These are phyloP conservation scores for Catharus ustulatus DNA, from an alignment of 2,797 vertebrate species.

Conservation along the genomic window DNA sequence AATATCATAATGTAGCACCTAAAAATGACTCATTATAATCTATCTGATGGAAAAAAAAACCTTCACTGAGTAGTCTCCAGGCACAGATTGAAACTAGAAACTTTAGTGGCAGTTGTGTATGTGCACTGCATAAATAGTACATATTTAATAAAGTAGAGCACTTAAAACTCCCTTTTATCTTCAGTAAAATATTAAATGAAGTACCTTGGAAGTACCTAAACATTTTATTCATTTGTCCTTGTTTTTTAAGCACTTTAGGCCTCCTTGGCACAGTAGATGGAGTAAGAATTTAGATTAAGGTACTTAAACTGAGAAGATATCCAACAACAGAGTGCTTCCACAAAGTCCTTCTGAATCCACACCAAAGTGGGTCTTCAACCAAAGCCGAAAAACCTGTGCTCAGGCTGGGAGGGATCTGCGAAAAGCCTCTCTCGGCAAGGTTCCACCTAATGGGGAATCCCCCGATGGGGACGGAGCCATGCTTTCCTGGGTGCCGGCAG, in stretches of 20 bases:
- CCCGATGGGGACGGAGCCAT: accelerated
- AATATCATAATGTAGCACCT: background rate
- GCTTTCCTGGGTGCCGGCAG: too few relatives aligned
- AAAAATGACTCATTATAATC: constrained; percentile 18
- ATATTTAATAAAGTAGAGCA: background rate
- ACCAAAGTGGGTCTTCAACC: background rate
- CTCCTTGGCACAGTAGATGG: background rate
- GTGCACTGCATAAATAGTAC: constrained; percentile 8
- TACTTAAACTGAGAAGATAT: background rate
- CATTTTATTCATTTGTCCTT: constrained; percentile 16
- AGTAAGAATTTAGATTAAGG: background rate
- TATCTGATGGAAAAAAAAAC: background rate
- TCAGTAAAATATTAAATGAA: background rate
- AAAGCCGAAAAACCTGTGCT: background rate
- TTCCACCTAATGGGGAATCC: background rate
- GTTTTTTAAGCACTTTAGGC: background rate
- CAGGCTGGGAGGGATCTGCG: background rate
- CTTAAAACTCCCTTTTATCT: background rate
- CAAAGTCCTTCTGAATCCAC: background rate
- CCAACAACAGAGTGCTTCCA: background rate
- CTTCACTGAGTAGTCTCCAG: constrained; percentile 16
- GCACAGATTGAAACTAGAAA: background rate
- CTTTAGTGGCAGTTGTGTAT: background rate
- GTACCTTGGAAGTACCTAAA: constrained; percentile 1
- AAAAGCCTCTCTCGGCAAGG: background rate